Conservation (phyloP, 64 coral and sea anemone species). For the Stichodactyla mertensii region DNA sequence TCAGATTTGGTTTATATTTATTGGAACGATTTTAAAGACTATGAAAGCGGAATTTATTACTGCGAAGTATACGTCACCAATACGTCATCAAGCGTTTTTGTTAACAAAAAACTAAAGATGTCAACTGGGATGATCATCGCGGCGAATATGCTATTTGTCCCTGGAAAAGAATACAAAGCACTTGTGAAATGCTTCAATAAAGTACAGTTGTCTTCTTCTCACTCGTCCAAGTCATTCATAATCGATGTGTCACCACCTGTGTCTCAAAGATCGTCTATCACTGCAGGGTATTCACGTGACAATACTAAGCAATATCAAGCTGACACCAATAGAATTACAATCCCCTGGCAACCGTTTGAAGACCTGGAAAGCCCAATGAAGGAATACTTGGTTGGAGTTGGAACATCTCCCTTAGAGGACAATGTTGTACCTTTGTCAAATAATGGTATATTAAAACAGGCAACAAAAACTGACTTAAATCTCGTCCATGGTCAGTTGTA, state of each 20-base stretch:
- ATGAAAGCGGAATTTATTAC: constrained; percentile 39
- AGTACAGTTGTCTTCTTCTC: constrained; percentile 19
- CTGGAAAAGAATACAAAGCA: constrained; percentile 38
- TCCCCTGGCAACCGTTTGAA: constrained; percentile 48
- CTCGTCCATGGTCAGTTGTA: constrained; percentile 38
- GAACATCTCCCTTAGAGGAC: constrained; percentile 32
- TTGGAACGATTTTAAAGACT: constrained; percentile 48
- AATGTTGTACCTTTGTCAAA: constrained; percentile 48
- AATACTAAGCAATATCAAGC: constrained; percentile 44
- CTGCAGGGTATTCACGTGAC: constrained; percentile 43
- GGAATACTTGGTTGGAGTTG: constrained; percentile 42
- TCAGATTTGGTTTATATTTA: constrained; percentile 2
- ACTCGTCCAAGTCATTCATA: constrained; percentile 27
- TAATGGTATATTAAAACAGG: constrained; percentile 3
- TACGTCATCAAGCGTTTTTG: not conserved
- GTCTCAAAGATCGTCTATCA: constrained; percentile 1
- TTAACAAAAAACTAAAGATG: not conserved
- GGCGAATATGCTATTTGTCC: not conserved
- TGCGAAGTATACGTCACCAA: constrained; percentile 26
- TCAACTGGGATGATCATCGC: not conserved
- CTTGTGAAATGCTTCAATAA: constrained; percentile 58
- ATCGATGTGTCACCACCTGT: constrained; percentile 56
- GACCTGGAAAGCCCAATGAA: constrained; percentile 62
- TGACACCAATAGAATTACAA: constrained; percentile 11
- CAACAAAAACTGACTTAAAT: constrained; percentile 31